Percentiles rank a stretch among this genome's conserved stretches.
Conservation (phyloP, 2,113 vertebrate genomes). For the Nasalis larvatus region DNA sequence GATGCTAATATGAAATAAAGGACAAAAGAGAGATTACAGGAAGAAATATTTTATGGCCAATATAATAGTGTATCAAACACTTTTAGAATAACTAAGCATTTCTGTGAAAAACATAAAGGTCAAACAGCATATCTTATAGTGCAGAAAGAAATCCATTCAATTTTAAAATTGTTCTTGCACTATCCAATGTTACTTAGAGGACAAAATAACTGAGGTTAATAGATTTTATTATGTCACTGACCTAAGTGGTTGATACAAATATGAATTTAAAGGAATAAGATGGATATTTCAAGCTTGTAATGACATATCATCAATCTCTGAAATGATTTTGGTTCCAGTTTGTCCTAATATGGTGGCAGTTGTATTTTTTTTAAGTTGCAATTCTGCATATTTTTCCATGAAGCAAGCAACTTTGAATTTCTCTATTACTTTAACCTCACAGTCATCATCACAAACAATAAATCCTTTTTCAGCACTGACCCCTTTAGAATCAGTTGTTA, state of each 20-base stretch:
- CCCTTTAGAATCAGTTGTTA: neutral
- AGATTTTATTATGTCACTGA: conserved; percentile 18
- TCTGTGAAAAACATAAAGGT: conserved; percentile 58
- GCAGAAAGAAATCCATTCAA: conserved; percentile 48
- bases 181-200: conserved; percentile 56
- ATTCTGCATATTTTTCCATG: neutral
- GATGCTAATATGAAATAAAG: conserved; percentile 57
- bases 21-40: neutral
- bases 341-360: neutral
- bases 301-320: conserved; percentile 9
- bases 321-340: conserved; percentile 43
- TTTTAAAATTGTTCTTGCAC: conserved; percentile 44
- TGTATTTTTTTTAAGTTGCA: neutral
- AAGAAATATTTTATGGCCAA: conserved; percentile 30
- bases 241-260: conserved; percentile 34
- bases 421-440: conserved; percentile 15
- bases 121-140: conserved; percentile 44
- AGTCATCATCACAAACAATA: neutral
- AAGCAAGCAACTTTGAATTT: neutral
- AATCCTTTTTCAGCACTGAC: neutral
- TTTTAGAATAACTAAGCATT: conserved; percentile 61
- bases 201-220: conserved; percentile 56
- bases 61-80: conserved; percentile 13
- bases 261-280: conserved; percentile 36
- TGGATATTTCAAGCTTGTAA: conserved; percentile 37